Evolutionary conservation across 2,888 invertebrate genomes (phyloP), one percentile per base, ranked within the genome.

Genomic region (Drosophila barbarae): DNA sequence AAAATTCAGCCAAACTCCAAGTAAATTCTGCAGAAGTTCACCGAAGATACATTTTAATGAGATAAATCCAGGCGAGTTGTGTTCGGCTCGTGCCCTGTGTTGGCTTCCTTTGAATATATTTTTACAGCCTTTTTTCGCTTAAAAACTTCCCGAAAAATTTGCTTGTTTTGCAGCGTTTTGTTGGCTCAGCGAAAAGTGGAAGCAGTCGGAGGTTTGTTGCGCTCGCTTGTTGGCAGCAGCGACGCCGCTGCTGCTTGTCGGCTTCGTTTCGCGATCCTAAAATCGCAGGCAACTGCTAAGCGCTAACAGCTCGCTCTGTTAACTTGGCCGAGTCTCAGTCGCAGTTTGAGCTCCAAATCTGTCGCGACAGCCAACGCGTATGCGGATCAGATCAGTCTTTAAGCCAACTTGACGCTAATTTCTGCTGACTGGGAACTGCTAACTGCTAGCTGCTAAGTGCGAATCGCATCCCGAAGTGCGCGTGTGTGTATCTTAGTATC

Each of bases 351-450:
- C 77, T 75, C 64, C 64, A 77, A 77, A 81, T 80, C 84, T 75
- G 77, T 77, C 72, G 81, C 84, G 81, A 83, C 74, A 85, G 85
- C 64, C 73, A 83, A 72, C 84, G 81, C 85, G 84, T 63, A 85
- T 81, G 67, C 71, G 65, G 81, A 72, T 83, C 49, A 44, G 63
- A 39, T 60, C 26, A 46, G 52, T 18, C 18, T 63, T 38, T 42
- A 38, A 39, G 70, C 70, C 69, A 70, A 47, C 66, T 47, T 84
- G 61, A 75, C 52, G 71, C 52, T 84, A 67, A 84, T 82, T 67
- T 73, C 53, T 56, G 44, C 53, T 71, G 72, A 74, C 80, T 76
- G 71, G 70, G 61, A 15, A 15, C 36, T 36, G 15, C 5, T 10
- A 23, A 23, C 41, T 42, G 42, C 13, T 44, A 13, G 18, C 30